Evolutionary conservation across 2,888 invertebrate species (phyloP), one percentile per base, ranked within the genome.

Genomic region (Dolomedes plantarius): DNA sequence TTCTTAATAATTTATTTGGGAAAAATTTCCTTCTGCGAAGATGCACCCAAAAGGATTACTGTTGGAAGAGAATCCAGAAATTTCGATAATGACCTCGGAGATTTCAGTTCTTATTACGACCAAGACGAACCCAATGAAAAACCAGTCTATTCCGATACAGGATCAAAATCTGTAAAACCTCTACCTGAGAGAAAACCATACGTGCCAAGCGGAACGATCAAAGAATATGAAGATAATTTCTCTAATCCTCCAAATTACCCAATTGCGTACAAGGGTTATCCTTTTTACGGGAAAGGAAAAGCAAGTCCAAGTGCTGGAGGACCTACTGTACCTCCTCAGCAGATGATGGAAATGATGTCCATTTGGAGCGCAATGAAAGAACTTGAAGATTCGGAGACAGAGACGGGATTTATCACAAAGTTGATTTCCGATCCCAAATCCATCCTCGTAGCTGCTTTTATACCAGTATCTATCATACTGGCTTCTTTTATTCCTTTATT

Each of bases 401-500:
- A 77, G 2, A 19, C 65, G 19, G 76, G 83, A 6, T 67, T 73
- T 27, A 27, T 85, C 9, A 13, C 71, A 7, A 72, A 72, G 3
- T 5, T 85, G 0, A 11, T 56, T 3, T 71, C 73, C 5, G 73
- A 85, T 13, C 83, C 83, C 19, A 83, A 83, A 29, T 27, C 62
- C 13, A 36, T 68, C 19, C 23, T 73, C 0, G 36, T 68, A 2
- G 77, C 77, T 36, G 77, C 83, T 0, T 36, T 77, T 9, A 27
- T 85, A 5, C 83, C 83, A 6, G 6, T 85, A 13, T 64, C 77
- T 1, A 77, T 85, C 19, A 73, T 85, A 73, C 2, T 85, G n/a
- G 72, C 77, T 0, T 77, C 83, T 5, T 85, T 85, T 23, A 31
- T 77, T n/a, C 83, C 83, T 1, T 6, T 85, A 32, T 0, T 77